Evolutionary conservation across 2,797 vertebrate species (phyloP), one percentile per base, ranked within the genome.

Genomic region (Spinibarbus caldwelli): DNA sequence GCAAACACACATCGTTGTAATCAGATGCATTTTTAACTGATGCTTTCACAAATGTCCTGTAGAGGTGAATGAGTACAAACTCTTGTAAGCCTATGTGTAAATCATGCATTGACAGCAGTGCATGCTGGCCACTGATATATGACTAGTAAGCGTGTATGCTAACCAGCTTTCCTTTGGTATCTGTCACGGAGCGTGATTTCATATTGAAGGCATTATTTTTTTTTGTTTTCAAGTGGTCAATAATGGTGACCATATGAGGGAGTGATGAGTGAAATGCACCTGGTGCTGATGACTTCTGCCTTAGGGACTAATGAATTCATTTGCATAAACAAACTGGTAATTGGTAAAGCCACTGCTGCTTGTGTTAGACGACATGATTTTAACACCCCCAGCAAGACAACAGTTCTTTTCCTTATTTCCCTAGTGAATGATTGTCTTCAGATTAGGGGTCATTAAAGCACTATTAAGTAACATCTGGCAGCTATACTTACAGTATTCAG

Each of bases 181-280:
- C 38, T 62, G 36, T 82, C 68, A 45, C 19, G 26, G 21, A n/a
- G 68, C 45, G 26, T n/a, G 52, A 82, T 73, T 83, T 75, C 23
- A 4, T 62, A n/a, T 41, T 15, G 8, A 57, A 71, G 34, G 6
- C 10, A 34, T 45, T 73, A 6, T 45, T 45, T n/a, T 29, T 36
- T 82, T 73, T 34, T 45, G 26, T 73, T 62, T 62, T 62, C 31
- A 71, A 73, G 70, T 64, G 54, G 54, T 75, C 81, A 75, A 23
- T 64, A 62, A 26, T 12, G 12, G 8, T 64, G 21, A 75, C 3
- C 14, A 8, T 23, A 15, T 72, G 38, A 59, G 38, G 36, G 19
- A 82, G 71, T 82, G 70, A 64, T 43, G 36, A 29, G 52, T 73
- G 49, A 73, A 82, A 62, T n/a, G 12, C 81, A 64, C 41, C 54